Percentiles rank a stretch among this genome's conserved stretches.
These are phyloP conservation scores for Arion vulgaris DNA, from an alignment of 1,140 invertebrate species.

Conservation along the genomic window DNA sequence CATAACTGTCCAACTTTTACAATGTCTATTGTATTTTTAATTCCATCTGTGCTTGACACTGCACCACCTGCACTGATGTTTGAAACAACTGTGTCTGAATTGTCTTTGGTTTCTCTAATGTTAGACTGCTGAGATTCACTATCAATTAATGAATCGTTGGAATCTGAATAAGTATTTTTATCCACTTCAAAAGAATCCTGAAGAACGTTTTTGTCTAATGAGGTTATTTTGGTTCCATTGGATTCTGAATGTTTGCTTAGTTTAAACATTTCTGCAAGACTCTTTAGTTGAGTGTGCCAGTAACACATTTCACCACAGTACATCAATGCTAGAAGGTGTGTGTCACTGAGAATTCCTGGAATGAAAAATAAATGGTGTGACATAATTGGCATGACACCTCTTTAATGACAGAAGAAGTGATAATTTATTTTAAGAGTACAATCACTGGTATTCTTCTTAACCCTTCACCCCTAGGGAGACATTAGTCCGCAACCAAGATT, in stretches of 20 bases:
- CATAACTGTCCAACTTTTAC: conserved; percentile 46
- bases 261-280: not conserved
- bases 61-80: not conserved
- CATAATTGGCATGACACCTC: too few relatives aligned
- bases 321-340: conserved; percentile 64
- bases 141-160: not conserved
- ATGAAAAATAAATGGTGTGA: not conserved
- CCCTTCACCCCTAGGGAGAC: too few relatives aligned
- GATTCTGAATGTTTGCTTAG: not conserved
- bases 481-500: too few relatives aligned
- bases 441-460: too few relatives aligned
- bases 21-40: conserved; percentile 11
- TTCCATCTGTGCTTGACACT: not conserved
- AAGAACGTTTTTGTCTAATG: not conserved
- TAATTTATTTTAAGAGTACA: too few relatives aligned
- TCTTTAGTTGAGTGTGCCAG: conserved; percentile 51
- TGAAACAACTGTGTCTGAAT: not conserved
- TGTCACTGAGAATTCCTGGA: conserved; percentile 65
- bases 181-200: not conserved
- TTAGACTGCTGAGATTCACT: not conserved
- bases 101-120: not conserved
- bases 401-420: too few relatives aligned
- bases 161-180: not conserved
- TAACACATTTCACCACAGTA: conserved; percentile 67
- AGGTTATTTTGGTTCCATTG: not conserved